Base-by-base conservation (phyloP, 2,888 invertebrate genomes). In the Erebia ligea region DNA sequence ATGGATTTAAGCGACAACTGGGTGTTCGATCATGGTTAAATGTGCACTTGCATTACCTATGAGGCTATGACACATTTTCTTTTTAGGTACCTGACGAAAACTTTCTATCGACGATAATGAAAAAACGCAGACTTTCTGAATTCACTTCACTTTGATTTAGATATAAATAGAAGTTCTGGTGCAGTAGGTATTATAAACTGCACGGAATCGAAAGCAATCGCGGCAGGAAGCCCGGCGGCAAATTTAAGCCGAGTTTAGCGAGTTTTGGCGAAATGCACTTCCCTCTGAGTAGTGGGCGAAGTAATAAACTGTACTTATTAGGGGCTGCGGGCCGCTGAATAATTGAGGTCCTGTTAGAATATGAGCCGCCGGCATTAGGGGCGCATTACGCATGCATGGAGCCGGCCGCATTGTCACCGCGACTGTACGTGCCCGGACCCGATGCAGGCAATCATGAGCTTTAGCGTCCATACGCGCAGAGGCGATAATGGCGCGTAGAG, bases 361-460 rank as follows among this genome's bases (percentile, higher is more conserved):
- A 72, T 70, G 71, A 77, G 73, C 73, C 74, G 74, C 70, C 64
- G 70, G 73, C 75, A 77, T 77, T 75, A 75, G 74, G 68, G 71
- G 71, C 59, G 72, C 77, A 78, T 78, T 77, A 76, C 76, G 76
- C 77, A 79, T 79, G 78, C 78, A 78, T 77, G 75, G 73, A 73
- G 69, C 68, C 71, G 48, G 71, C 69, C 73, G 76, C 75, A 72
- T 70, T 70, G 74, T 74, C 75, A 64, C 73, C 75, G 75, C 67
- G 71, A n/a, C 10, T 2, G 54, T 3, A 57, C 50, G 63, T n/a
- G 50, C 63, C 50, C 11, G 15, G 10, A 15, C 13, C n/a, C 63
- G 48, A 25, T 1, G n/a, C 59, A 6, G 15, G 3, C 48, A 4
- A 57, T 57, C 25, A 13, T 25, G 21, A 25, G 15, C 25, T 25